Conservation (phyloP, 2,797 vertebrate genomes). For the Nasua narica region DNA sequence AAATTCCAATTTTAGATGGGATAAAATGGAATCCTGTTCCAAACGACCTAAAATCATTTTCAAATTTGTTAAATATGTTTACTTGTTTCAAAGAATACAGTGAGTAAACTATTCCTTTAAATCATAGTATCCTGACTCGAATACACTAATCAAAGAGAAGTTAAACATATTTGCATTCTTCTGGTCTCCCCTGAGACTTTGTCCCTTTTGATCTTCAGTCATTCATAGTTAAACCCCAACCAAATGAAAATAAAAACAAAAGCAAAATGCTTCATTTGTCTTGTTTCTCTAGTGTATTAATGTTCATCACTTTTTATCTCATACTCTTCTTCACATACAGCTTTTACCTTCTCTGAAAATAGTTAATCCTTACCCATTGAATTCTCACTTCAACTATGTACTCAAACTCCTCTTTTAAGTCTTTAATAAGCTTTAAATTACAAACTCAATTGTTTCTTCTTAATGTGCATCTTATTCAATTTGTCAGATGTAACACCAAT, state of each 20-base stretch:
- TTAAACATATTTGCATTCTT: not conserved
- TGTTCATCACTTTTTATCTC: not conserved
- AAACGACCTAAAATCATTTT: not conserved
- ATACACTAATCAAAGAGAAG: not conserved
- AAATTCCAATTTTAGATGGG: not conserved
- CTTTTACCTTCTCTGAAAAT: not conserved
- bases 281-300: not conserved
- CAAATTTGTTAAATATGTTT: not conserved
- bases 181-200: not conserved
- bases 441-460: not conserved
- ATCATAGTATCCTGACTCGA: not conserved
- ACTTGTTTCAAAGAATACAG: not conserved
- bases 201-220: not conserved
- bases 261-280: not conserved
- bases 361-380: not conserved
- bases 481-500: not conserved
- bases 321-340: not conserved
- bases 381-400: not conserved
- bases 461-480: not conserved
- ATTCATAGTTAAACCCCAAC: not conserved
- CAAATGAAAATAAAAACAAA: not conserved
- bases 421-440: not conserved
- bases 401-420: not conserved
- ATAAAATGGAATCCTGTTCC: not conserved
- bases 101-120: not conserved